Evolutionary conservation across 2,113 vertebrate species (phyloP), one percentile per base, ranked within the genome.

Genomic region (Pygoscelis antarcticus): DNA sequence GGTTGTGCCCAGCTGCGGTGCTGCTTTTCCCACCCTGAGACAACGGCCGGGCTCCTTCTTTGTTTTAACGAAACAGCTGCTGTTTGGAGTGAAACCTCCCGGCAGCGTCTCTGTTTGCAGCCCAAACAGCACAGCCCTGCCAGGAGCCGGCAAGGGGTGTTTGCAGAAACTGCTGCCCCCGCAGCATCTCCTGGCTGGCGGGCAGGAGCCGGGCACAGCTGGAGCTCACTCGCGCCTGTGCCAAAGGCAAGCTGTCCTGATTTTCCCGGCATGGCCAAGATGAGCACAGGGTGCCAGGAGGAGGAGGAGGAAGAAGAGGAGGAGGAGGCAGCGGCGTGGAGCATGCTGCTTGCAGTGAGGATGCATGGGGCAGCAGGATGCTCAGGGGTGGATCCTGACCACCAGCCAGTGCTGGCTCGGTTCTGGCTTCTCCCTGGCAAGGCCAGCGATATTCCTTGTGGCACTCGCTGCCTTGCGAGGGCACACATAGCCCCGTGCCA

Each of bases 61-160:
- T 95, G 90, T 95, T 88, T 47, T 42, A 76, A 13, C 14, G 52
- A 3, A 75, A 47, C 96, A 96, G 94, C 92, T 93, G 95, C 82
- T 96, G 94, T 97, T 97, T 95, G 96, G 57, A 51, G 90, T 72
- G 75, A 95, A 96, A 96, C 71, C 80, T 68, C 75, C 69, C 3
- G 2, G 49, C 90, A 49, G 85, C 5, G 4, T 13, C 75, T 71
- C 89, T 94, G 92, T 97, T 97, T 96, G 94, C 93, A 96, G 64
- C 94, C 90, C 83, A 97, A 96, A 96, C 93, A 93, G 19, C 16
- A 0, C 6, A 0, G 64, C 46, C 15, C 44, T 6, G 42, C 66
- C 26, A 8, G 6, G 21, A 12, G 54, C 78, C 7, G 2, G 57
- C 11, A 0, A 6, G 3, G 25, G 81, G 2, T 47, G 72, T 34